Base-by-base conservation (phyloP, 1,140 invertebrate species). In the Orius insidiosus region DNA sequence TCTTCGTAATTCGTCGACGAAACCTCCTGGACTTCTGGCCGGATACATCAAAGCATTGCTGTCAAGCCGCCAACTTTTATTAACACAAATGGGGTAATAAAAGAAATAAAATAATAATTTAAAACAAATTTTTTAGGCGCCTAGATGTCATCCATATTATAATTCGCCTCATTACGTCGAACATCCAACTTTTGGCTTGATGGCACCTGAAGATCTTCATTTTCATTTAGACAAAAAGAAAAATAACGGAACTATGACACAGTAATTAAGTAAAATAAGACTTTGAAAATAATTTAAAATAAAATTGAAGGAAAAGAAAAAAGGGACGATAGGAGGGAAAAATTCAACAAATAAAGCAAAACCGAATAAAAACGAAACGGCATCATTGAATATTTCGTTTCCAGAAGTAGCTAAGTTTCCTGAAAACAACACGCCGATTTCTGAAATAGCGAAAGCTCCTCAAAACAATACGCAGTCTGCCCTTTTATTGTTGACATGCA, bases 401-500 rank as follows among this genome's bases (percentile, higher is more conserved):
- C 35, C 35, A 36, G n/a, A 36, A 15, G 9, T 36, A n/a, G n/a
- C n/a, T 6, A 40, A 40, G 10, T 2, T 18, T 36, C 35, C 35
- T n/a, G n/a, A n/a, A n/a, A n/a, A n/a, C n/a, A n/a, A n/a, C n/a
- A n/a, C n/a, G n/a, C n/a, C n/a, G n/a, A n/a, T n/a, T n/a, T n/a
- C n/a, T n/a, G n/a, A n/a, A n/a, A n/a, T n/a, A n/a, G n/a, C n/a
- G n/a, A n/a, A n/a, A n/a, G n/a, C n/a, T n/a, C n/a, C n/a, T 3
- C 35, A n/a, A 15, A 36, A 11, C 35, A n/a, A n/a, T 10, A n/a
- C 35, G 3, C 35, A 72, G 50, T 63, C 64, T 31, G 68, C 71
- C 14, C 73, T 68, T 74, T 75, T 45, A 55, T 70, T 33, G 63
- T 80, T 33, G 71, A 77, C 58, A 77, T 80, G 64, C 76, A 80